Base-by-base conservation (phyloP, 2,888 invertebrate species). In the Drosophila mettleri region DNA sequence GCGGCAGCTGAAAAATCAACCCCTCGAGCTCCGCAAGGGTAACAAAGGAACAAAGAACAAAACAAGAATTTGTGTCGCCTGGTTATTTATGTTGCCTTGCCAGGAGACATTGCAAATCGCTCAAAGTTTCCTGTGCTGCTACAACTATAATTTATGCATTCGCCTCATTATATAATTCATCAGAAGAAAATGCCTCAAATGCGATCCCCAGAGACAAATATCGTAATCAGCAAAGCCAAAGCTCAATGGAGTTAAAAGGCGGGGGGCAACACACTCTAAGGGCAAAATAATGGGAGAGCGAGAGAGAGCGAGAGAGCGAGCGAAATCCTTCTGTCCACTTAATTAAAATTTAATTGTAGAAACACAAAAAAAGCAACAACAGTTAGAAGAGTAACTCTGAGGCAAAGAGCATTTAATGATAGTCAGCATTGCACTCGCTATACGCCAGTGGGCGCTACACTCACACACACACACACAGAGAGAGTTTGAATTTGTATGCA, bases 281-380 rank as follows among this genome's bases (percentile, higher is more conserved):
- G 16, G 2, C 22, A 9, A 38, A 9, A n/a, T n/a, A n/a, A n/a
- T n/a, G 9, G 1, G 22, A 22, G 22, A 20, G 49, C 2, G 22
- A 24, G 22, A 20, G n/a, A 5, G 6, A 14, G 9, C 2, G 5
- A 20, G 49, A 22, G 49, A 22, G 34, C 10, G 31, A 3, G 18
- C 12, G 53, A 49, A 57, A 57, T 74, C 45, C 63, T 73, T 58
- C 64, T 60, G 64, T 74, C 74, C 89, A 77, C 89, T 83, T 84
- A 88, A 83, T 83, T 88, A 83, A 83, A 80, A 86, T 84, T 74
- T 88, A 80, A 88, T 83, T 88, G 77, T 86, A 59, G 68, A 69
- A 31, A 41, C 57, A 43, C 45, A 64, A 53, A 20, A 12, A 51
- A 33, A 67, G 14, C 29, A 62, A 29, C 27, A 39, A 64, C 43